A percentile compares a stretch with the other conserved stretches of the same genome.
These are phyloP conservation scores for Globodera ellingtonae DNA, from an alignment of 1,140 invertebrate species.

Conservation along the genomic window DNA sequence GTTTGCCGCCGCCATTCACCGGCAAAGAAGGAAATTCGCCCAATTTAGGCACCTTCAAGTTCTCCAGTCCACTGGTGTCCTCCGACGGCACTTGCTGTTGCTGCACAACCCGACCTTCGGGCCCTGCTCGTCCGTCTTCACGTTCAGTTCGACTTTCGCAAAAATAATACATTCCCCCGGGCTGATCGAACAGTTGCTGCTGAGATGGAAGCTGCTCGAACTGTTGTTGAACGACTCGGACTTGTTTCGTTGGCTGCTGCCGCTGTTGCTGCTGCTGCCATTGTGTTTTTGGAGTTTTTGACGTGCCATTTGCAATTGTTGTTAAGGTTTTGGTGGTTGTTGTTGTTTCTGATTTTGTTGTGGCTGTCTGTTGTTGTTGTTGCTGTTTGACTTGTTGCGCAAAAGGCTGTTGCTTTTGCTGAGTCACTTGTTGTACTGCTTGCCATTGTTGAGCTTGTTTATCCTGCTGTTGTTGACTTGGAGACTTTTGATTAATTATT, in stretches of 20 bases:
- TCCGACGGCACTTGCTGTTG: conserved; percentile 17
- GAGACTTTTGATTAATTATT: neutral
- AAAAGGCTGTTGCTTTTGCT: neutral
- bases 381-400: conserved; percentile 19
- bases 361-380: neutral
- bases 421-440: neutral
- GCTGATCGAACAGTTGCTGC: neutral
- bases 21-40: conserved; percentile 11
- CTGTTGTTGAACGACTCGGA: neutral
- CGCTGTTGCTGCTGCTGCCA: neutral
- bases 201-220: neutral
- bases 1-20: neutral
- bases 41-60: conserved; percentile 13
- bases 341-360: neutral
- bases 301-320: neutral
- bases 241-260: conserved; percentile 1
- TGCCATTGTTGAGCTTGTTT: conserved; percentile 22
- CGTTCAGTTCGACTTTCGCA: neutral
- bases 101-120: neutral
- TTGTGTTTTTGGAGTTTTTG: neutral
- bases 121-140: neutral
- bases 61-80: conserved; percentile 20
- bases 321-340: neutral
- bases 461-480: neutral
- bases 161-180: neutral